phyloP scores from a whole-genome alignment of 2,888 invertebrate species.

The Chrysina gloriosa region DNA sequence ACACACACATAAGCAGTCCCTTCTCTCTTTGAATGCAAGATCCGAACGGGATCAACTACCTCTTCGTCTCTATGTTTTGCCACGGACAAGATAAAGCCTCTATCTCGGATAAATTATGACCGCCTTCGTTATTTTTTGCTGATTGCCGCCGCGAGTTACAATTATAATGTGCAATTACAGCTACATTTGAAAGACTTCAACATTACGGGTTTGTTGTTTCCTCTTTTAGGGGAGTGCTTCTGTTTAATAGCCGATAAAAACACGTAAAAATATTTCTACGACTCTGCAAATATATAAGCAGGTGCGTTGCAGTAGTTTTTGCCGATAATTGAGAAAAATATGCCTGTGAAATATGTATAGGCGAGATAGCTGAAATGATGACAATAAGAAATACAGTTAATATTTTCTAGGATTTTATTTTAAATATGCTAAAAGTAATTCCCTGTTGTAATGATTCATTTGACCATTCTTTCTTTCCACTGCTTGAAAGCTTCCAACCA shows the following conservation, averaged over 20 bases:
- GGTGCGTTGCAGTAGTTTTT: no score
- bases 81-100: constrained; percentile 23
- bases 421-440: no score
- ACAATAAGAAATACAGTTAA: no score
- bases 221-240: background rate
- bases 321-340: no score
- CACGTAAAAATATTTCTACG: background rate
- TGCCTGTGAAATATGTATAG: no score
- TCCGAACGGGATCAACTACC: constrained; percentile 29
- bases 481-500: no score
- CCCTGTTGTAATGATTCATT: no score
- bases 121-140: constrained; percentile 38
- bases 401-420: no score
- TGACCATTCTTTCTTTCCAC: no score
- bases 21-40: constrained; percentile 11
- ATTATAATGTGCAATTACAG: constrained; percentile 21
- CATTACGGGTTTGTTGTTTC: background rate
- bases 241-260: constrained; percentile 16
- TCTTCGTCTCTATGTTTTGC: constrained; percentile 24
- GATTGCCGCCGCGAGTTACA: constrained; percentile 36
- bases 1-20: constrained; percentile 17
- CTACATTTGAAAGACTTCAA: background rate
- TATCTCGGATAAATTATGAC: constrained; percentile 34
- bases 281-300: no score
- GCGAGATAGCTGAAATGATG: no score